Conservation (phyloP, 2,888 invertebrate genomes). For the Cybosia mesomella region DNA sequence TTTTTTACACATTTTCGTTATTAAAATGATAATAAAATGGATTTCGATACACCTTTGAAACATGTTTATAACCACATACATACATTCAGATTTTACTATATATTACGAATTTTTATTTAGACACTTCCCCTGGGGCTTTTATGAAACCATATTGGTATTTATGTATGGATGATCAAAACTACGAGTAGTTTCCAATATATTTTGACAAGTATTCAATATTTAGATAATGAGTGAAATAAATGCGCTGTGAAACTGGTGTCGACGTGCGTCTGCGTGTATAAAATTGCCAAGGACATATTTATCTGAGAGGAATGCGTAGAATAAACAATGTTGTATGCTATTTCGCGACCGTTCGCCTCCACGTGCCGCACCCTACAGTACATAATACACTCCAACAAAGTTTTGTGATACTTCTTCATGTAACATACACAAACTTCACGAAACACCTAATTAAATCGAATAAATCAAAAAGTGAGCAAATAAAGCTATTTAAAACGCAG, state of each 20-base stretch:
- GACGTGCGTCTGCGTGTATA: conserved; percentile 70
- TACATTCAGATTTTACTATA: background rate
- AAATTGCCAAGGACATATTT: conserved; percentile 84
- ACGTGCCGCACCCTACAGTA: conserved; percentile 66
- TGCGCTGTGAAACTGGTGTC: conserved; percentile 57
- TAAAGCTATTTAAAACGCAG: conserved; percentile 66
- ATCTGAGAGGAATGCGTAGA: conserved; percentile 82
- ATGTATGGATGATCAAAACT: conserved; percentile 28
- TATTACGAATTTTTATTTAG: background rate
- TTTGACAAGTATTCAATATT: conserved; percentile 51
- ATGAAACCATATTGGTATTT: conserved; percentile 32
- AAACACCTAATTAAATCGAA: conserved; percentile 31
- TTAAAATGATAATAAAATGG: conserved; percentile 51
- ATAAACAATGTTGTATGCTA: conserved; percentile 81
- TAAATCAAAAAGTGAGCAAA: conserved; percentile 46
- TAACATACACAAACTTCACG: conserved; percentile 19
- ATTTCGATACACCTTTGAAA: conserved; percentile 38
- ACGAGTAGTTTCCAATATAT: conserved; percentile 37
- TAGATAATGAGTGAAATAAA: conserved; percentile 69
- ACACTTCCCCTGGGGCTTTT: conserved; percentile 34
- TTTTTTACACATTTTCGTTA: conserved; percentile 69
- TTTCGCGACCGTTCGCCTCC: conserved; percentile 66
- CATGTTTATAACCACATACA: background rate
- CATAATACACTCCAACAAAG: conserved; percentile 32
- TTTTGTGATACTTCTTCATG: conserved; percentile 44